Evolutionary conservation across 2,797 vertebrate genomes (phyloP), one percentile per base, ranked within the genome.

Genomic region (Sparidentex hasta): DNA sequence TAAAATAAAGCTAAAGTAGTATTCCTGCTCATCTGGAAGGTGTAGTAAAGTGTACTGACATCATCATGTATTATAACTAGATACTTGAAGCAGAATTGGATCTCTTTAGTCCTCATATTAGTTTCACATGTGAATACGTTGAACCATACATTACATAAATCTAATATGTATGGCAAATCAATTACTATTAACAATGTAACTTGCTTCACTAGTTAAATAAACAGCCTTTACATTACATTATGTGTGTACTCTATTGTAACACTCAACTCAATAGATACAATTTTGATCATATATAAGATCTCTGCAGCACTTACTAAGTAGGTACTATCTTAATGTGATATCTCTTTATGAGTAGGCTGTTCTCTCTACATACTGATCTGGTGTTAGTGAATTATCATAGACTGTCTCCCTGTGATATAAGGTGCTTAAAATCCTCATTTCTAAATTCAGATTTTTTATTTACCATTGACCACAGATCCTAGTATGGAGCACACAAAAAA

Each of bases 331-430:
- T 80, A 83, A 90, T 73, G 83, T 78, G 86, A 72, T 87, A 85
- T 87, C 65, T 86, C 82, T 77, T 78, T 79, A 89, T 88, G 83
- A 93, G 87, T 81, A 81, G 58, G 65, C 73, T 71, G 66, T 69
- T 55, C 79, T 92, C 81, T 85, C 74, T 79, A 77, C 75, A 79
- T 91, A 93, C 91, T 93, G 92, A 94, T 93, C 85, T 64, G 70
- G 52, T 91, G 88, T 93, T 90, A 93, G 89, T 88, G 81, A 83
- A 91, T 90, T 82, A 88, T 92, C 89, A 91, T 90, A 91, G 88
- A 33, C 33, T 90, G 63, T 82, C 54, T 58, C 58, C 64, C 68
- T 70, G 76, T 83, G 83, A 84, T 85, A 88, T 69, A 80, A 80
- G 59, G 57, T 38, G 52, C 74, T 78, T 75, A 44, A 62, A 75